Percentiles rank a stretch among this genome's conserved stretches.
phyloP scores from a whole-genome alignment of 2,888 invertebrate species.

The Entomobrya proxima region DNA sequence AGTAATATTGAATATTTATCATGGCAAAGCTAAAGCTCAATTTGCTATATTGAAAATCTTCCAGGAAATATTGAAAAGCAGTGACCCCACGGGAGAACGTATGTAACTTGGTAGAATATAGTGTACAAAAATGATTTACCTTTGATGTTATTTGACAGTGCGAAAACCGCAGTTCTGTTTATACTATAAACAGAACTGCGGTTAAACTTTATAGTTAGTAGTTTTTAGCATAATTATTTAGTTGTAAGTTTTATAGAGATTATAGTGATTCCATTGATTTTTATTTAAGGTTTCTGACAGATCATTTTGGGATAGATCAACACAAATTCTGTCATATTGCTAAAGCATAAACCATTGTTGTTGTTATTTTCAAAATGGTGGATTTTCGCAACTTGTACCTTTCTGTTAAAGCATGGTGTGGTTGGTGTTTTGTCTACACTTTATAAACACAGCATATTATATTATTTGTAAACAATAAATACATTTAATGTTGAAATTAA shows the following conservation, averaged over 20 bases:
- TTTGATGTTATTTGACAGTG: neutral
- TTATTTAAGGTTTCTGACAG: neutral
- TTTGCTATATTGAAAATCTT: neutral
- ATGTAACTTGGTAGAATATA: conserved; percentile 18
- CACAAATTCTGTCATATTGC: no score
- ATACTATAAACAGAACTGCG: neutral
- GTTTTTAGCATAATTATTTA: neutral
- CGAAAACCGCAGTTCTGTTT: neutral
- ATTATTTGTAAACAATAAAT: neutral
- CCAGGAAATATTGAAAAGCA: conserved; percentile 8
- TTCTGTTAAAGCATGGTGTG: conserved; percentile 19
- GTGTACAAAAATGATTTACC: conserved; percentile 31
- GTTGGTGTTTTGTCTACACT: neutral
- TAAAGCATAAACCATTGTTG: no score
- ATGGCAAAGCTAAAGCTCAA: neutral
- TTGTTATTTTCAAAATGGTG: neutral
- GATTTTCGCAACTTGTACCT: conserved; percentile 56
- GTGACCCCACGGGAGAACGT: neutral
- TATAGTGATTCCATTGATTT: conserved; percentile 17
- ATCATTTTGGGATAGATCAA: neutral
- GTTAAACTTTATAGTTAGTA: neutral
- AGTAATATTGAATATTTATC: neutral
- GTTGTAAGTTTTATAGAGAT: neutral
- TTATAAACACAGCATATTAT: neutral
- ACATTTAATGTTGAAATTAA: neutral